Percentiles rank a stretch among this genome's conserved stretches.
Evolutionary conservation across 2,797 vertebrate genomes (phyloP).

Genomic region (Ctenosaura bakeri): DNA sequence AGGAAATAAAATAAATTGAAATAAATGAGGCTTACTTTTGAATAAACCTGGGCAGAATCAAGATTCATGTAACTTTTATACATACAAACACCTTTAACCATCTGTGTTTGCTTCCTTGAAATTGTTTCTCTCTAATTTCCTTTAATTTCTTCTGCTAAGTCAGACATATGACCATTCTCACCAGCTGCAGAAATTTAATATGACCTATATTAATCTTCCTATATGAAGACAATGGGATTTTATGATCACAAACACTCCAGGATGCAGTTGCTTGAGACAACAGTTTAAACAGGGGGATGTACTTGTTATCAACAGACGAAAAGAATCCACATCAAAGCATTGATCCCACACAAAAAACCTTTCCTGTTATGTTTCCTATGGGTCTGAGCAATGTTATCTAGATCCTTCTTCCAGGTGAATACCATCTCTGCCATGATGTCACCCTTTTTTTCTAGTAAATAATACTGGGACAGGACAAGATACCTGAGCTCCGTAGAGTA

Average conservation of each 20-base stretch:
- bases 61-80: not conserved
- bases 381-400: not conserved
- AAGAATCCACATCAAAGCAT: not conserved
- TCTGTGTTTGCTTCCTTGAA: slow-evolving; percentile 2
- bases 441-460: not conserved
- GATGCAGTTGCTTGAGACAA: slow-evolving; percentile 10
- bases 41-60: slow-evolving; percentile 20
- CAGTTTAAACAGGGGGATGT: not conserved
- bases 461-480: not conserved
- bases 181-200: slow-evolving; percentile 28
- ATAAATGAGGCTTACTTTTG: not conserved
- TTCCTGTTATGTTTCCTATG: not conserved
- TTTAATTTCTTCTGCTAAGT: slow-evolving; percentile 11
- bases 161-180: not conserved
- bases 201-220: slow-evolving; percentile 12
- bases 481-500: not conserved
- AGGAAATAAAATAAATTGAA: not conserved
- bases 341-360: not conserved
- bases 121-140: not conserved
- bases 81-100: not conserved
- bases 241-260: not conserved
- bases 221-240: slow-evolving; percentile 14
- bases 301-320: slow-evolving; percentile 4
- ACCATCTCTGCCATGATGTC: not conserved
- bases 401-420: not conserved